Evolutionary conservation across 2,797 vertebrate genomes (phyloP), one percentile per base, ranked within the genome.

Genomic region (Harpagifer antarcticus): DNA sequence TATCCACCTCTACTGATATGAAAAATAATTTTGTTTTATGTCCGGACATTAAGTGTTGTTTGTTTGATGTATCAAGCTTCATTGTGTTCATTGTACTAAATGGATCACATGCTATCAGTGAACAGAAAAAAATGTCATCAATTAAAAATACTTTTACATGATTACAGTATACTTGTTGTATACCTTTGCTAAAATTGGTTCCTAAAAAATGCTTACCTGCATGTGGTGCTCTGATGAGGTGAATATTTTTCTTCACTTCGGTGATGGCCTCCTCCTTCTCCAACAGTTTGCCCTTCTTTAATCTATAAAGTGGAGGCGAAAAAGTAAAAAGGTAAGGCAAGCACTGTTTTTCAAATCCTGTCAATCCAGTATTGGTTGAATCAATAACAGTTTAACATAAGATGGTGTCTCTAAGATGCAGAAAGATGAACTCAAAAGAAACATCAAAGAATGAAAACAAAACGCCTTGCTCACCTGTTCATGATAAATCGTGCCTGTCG

Each of bases 241-340:
- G 97, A 72, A 99, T 98, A 71, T 96, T 99, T 83, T 98, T 97
- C 91, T 99, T 99, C 85, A 99, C 97, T 93, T 99, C 98, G 80
- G 61, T 96, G 94, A 99, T 97, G 70, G 93, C 97, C 86, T 97
- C 96, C 69, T 94, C 96, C 74, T 97, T 98, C 89, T 98, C 96
- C 76, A 99, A 87, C 76, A 97, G 94, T 92, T 98, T 99, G 86
- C 96, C 96, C 89, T 98, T 99, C 93, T 97, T 99, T 82, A 99
- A 76, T 84, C 98, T 99, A 15, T 11, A 53, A 20, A 80, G 3
- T 13, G 0, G 14, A 71, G 3, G 83, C 14, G 64, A 70, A 37
- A 72, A 68, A 58, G 14, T 69, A 2, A 84, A 14, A 70, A 48
- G 3, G 9, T 13, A 17, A 75, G 20, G 10, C 3, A 58, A 68